Evolutionary conservation across 1,140 invertebrate species (phyloP).

Genomic region (Caligus rogercresseyi): DNA sequence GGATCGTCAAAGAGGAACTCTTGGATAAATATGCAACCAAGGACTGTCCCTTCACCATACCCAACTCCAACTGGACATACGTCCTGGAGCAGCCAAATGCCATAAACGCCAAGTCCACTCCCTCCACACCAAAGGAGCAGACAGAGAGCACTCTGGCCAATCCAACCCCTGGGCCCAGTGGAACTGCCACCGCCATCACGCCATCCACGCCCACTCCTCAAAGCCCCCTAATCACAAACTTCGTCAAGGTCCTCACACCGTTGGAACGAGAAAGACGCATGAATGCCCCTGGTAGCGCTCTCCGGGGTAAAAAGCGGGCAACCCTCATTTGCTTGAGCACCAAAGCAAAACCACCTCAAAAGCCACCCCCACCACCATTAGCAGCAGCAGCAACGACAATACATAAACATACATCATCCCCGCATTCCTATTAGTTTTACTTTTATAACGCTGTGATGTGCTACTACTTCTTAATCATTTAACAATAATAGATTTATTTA

Average conservation of each 20-base stretch:
- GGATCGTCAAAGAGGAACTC: slow-evolving; percentile 43
- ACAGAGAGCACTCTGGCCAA: too few relatives aligned
- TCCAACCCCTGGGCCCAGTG: not conserved
- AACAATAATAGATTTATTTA: too few relatives aligned
- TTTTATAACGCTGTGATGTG: too few relatives aligned
- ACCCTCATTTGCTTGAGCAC: too few relatives aligned
- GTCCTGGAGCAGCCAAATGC: slow-evolving; percentile 20
- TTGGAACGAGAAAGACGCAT: not conserved
- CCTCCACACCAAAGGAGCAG: too few relatives aligned
- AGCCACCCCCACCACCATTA: too few relatives aligned
- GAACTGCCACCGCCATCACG: not conserved
- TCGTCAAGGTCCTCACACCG: not conserved
- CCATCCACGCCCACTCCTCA: not conserved
- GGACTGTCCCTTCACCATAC: slow-evolving; percentile 31
- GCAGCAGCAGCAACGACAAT: too few relatives aligned
- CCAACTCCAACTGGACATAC: slow-evolving; percentile 31
- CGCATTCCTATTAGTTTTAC: too few relatives aligned
- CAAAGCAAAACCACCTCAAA: too few relatives aligned
- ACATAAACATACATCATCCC: too few relatives aligned
- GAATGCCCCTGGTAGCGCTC: not conserved
- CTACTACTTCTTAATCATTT: too few relatives aligned
- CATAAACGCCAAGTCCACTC: not conserved
- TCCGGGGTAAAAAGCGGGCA: not conserved
- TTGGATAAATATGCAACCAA: slow-evolving; percentile 33
- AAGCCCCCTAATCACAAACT: not conserved